Evolutionary conservation across 1,140 invertebrate species (phyloP).

Genomic region (Atta texana): DNA sequence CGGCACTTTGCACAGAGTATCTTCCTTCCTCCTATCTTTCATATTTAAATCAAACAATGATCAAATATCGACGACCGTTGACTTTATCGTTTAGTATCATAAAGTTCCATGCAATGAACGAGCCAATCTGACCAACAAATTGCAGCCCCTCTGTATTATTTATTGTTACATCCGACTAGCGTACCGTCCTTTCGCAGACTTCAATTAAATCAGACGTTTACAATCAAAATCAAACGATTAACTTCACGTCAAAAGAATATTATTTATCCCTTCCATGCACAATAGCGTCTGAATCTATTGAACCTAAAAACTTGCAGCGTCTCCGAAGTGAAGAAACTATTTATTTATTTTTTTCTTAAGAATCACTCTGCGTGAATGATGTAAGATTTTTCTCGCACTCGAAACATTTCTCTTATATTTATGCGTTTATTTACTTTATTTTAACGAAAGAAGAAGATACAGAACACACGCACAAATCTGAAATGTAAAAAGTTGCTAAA

Average conservation of each 20-base stretch:
- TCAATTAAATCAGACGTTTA: constrained; percentile 1
- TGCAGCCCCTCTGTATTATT: background rate
- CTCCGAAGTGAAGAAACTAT: background rate
- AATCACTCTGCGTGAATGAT: background rate
- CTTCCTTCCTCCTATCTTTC: background rate
- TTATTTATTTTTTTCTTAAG: background rate
- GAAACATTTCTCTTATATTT: background rate
- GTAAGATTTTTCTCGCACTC: background rate
- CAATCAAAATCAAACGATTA: background rate
- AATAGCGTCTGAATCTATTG: background rate
- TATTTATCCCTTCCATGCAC: background rate
- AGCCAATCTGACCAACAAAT: constrained; percentile 11
- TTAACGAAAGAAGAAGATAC: background rate
- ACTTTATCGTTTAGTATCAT: constrained; percentile 14
- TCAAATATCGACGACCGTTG: constrained; percentile 20
- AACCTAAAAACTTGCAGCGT: background rate
- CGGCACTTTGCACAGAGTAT: background rate
- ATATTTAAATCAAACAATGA: constrained; percentile 40
- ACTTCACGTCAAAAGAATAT: background rate
- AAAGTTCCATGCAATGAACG: constrained; percentile 7
- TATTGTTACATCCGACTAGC: constrained; percentile 18
- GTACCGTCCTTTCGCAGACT: background rate
- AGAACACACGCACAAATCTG: background rate
- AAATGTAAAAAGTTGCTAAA: background rate
- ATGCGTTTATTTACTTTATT: background rate